These are phyloP conservation scores for Phalacrocorax pelagicus DNA, from an alignment of 2,113 vertebrate species.

Conservation along the genomic window DNA sequence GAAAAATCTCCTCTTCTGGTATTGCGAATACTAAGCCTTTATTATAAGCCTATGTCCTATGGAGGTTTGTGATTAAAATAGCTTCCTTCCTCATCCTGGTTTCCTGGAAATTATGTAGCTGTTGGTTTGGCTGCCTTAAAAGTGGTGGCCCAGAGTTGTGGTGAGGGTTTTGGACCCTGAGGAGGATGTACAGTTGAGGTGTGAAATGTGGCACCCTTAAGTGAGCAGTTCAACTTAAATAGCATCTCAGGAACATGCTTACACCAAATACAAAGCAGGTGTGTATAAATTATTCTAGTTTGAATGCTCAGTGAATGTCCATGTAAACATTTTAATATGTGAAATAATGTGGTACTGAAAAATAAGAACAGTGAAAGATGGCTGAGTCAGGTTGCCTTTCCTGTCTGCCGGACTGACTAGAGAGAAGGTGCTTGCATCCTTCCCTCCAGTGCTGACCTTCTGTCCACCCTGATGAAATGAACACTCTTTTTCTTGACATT, in stretches of 20 bases:
- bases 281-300: neutral
- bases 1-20: neutral
- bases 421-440: neutral
- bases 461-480: neutral
- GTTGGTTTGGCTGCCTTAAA: neutral
- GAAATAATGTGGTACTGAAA: neutral
- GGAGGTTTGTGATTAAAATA: neutral
- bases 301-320: neutral
- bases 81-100: neutral
- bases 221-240: neutral
- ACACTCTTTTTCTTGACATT: neutral
- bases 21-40: neutral
- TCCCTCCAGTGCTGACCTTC: neutral
- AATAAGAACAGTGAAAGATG: neutral
- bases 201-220: neutral
- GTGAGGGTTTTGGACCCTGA: neutral
- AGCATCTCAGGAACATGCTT: neutral
- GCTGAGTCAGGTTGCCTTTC: neutral
- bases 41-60: neutral
- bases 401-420: neutral
- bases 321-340: neutral
- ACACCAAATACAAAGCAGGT: neutral
- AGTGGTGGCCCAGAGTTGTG: neutral
- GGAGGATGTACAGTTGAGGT: neutral
- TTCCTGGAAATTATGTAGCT: neutral